These are phyloP conservation scores for Pectinophora gossypiella DNA, from an alignment of 1,140 invertebrate species.

Conservation along the genomic window DNA sequence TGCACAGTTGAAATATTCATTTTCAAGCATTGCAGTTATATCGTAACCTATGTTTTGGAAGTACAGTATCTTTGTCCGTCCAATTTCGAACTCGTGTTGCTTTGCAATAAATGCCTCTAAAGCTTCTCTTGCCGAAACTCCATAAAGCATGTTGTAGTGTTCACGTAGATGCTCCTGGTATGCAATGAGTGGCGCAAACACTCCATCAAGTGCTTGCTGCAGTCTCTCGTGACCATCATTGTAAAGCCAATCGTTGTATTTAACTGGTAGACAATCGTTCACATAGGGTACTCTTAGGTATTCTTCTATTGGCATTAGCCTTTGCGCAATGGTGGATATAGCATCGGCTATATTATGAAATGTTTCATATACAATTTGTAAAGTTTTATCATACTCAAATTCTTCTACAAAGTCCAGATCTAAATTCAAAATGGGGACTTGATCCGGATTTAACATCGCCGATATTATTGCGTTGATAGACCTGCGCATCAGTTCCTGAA, in stretches of 20 bases:
- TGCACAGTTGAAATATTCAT: constrained; percentile 78
- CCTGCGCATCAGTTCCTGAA: constrained; percentile 70
- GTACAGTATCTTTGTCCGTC: constrained; percentile 76
- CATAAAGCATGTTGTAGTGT: constrained; percentile 59
- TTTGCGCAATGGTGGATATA: constrained; percentile 63
- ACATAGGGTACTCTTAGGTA: constrained; percentile 59
- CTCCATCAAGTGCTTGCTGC: constrained; percentile 49
- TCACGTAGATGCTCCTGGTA: constrained; percentile 53
- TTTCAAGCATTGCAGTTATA: constrained; percentile 76
- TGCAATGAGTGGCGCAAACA: constrained; percentile 49
- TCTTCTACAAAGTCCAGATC: constrained; percentile 69
- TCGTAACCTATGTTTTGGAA: constrained; percentile 77
- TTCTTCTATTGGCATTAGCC: constrained; percentile 71
- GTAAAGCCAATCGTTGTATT: constrained; percentile 63
- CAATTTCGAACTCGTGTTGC: constrained; percentile 71
- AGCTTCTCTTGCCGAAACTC: constrained; percentile 37
- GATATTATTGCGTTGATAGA: constrained; percentile 65
- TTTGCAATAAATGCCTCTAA: constrained; percentile 49
- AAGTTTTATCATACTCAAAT: constrained; percentile 66
- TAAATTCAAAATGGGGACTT: constrained; percentile 56
- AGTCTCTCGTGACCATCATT: constrained; percentile 58
- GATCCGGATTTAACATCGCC: constrained; percentile 42
- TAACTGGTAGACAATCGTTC: constrained; percentile 54
- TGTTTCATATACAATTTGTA: constrained; percentile 56
- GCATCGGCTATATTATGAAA: constrained; percentile 66